A percentile compares a stretch with the other conserved stretches of the same genome.
Conservation (phyloP, 2,797 vertebrate genomes). For the Phyllotis vaccarum region DNA sequence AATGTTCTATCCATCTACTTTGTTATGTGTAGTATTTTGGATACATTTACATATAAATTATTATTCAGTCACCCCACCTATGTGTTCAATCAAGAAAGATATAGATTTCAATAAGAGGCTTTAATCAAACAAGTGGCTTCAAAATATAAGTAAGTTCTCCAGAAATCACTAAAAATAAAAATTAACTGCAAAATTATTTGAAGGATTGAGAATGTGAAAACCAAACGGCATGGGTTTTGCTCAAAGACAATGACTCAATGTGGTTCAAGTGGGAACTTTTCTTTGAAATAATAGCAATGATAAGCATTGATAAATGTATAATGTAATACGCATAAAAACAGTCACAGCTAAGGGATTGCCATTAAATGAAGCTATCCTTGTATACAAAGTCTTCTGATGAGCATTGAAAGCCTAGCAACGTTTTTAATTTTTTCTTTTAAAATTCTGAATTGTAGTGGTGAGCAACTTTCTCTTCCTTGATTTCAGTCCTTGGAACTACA, state of each 20-base stretch:
- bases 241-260: conserved; percentile 56
- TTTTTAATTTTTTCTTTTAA: neutral
- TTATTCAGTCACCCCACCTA: conserved; percentile 32
- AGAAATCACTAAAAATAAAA: neutral
- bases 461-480: neutral
- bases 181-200: conserved; percentile 21
- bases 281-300: neutral
- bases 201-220: conserved; percentile 52
- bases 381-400: neutral
- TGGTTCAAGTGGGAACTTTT: neutral
- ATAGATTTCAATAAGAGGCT: neutral
- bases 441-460: neutral
- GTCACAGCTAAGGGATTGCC: neutral
- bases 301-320: neutral
- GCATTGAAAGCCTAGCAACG: neutral
- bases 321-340: neutral
- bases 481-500: neutral
- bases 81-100: neutral
- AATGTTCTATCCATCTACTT: neutral
- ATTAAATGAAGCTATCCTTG: neutral
- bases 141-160: neutral
- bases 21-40: neutral
- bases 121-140: neutral
- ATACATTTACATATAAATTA: neutral
- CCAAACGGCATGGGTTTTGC: neutral